phyloP scores from a whole-genome alignment of 2,888 invertebrate genomes.

The Galerucella pusilla region DNA sequence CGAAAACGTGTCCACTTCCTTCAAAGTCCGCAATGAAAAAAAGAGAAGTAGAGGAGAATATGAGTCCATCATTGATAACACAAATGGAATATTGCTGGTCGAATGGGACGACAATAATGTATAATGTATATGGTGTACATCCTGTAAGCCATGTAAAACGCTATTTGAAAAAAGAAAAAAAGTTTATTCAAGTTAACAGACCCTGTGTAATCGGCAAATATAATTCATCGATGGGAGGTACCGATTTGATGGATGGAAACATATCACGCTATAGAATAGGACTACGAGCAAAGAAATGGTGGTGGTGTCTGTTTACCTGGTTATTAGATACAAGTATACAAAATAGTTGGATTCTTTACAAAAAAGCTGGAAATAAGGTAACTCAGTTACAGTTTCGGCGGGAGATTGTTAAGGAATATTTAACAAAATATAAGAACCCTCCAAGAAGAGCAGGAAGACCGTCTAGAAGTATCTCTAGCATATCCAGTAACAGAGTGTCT shows the following conservation, averaged over 20 bases:
- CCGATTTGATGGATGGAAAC: conserved; percentile 30
- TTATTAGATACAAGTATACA: conserved; percentile 23
- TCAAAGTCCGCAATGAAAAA: no score
- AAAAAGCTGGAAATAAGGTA: background rate
- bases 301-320: conserved; percentile 37
- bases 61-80: no score
- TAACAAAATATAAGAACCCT: no score
- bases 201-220: conserved; percentile 45
- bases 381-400: background rate
- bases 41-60: no score
- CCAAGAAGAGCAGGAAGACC: no score
- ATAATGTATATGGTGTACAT: background rate
- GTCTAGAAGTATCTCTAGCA: no score
- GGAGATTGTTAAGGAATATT: background rate
- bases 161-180: conserved; percentile 43
- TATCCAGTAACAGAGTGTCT: no score
- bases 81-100: no score
- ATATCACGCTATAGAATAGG: conserved; percentile 9
- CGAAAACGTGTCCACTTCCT: no score
- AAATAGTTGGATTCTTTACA: conserved; percentile 12
- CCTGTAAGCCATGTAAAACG: conserved; percentile 29
- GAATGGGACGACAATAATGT: no score
- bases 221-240: conserved; percentile 50
- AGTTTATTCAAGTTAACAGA: conserved; percentile 43
- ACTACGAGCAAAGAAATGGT: conserved; percentile 8